Evolutionary conservation across 2,797 vertebrate genomes (phyloP).

Genomic region (Erpetoichthys calabaricus): DNA sequence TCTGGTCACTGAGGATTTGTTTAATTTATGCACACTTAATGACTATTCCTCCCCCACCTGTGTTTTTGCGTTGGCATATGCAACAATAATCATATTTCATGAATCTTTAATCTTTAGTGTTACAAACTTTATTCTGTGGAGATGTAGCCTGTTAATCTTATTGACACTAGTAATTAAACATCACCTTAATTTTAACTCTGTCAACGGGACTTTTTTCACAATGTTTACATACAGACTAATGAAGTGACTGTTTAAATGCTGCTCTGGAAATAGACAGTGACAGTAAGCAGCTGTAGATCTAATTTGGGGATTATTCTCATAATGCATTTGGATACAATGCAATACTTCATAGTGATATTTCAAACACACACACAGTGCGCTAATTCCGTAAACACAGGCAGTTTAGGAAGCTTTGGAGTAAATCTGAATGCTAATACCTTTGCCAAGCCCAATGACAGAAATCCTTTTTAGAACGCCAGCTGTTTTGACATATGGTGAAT

Average conservation of each 20-base stretch:
- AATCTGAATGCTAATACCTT: too few species aligned
- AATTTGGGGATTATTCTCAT: too few species aligned
- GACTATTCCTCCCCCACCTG: not conserved
- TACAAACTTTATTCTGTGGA: not conserved
- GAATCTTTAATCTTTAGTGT: not conserved
- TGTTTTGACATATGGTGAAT: too few species aligned
- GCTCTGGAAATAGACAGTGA: too few species aligned
- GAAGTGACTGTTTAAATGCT: not conserved
- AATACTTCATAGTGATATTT: too few species aligned
- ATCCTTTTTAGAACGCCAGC: too few species aligned
- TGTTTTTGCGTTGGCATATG: not conserved
- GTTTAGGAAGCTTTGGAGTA: too few species aligned
- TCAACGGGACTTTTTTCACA: not conserved
- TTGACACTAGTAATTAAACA: slow-evolving; percentile 4
- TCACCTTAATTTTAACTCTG: not conserved
- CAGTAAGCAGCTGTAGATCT: too few species aligned
- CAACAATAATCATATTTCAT: slow-evolving; percentile 3
- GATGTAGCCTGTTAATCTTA: slow-evolving; percentile 1
- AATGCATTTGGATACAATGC: too few species aligned
- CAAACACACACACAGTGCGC: too few species aligned
- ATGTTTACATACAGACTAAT: not conserved
- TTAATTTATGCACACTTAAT: slow-evolving; percentile 7
- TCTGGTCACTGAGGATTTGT: not conserved
- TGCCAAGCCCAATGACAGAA: too few species aligned
- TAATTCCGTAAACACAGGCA: too few species aligned